These are phyloP conservation scores for Tineola bisselliella DNA, from an alignment of 2,888 invertebrate genomes.

Conservation along the genomic window DNA sequence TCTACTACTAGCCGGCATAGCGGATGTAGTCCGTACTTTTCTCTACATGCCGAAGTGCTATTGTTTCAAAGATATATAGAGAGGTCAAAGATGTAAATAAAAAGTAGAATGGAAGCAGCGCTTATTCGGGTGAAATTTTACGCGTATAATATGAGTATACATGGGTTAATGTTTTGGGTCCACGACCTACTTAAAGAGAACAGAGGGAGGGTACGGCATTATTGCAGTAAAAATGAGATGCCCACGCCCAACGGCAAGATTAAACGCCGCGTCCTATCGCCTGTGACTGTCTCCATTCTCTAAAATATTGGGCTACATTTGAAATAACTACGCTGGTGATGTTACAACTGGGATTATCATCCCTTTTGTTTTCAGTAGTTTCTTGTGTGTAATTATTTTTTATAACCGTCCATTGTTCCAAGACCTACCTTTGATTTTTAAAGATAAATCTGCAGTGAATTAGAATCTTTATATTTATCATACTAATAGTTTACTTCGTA, in stretches of 20 bases:
- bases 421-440: not conserved
- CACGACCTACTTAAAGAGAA: constrained; percentile 4
- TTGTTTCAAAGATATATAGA: too few species aligned
- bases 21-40: too few species aligned
- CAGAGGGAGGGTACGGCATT: constrained; percentile 9
- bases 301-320: constrained; percentile 41
- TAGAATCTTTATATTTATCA: too few species aligned
- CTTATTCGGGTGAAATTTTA: not conserved
- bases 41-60: too few species aligned
- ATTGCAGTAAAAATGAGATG: constrained; percentile 33
- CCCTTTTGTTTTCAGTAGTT: not conserved
- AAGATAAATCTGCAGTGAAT: not conserved
- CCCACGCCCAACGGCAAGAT: constrained; percentile 35
- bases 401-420: not conserved
- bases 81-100: not conserved
- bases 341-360: not conserved
- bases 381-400: not conserved
- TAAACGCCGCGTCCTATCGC: constrained; percentile 31
- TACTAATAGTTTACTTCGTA: too few species aligned
- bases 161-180: constrained; percentile 8
- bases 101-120: not conserved
- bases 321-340: constrained; percentile 8
- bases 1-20: too few species aligned
- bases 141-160: not conserved
- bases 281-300: constrained; percentile 32